Base-by-base conservation (phyloP, 2,113 vertebrate species). In the Corapipo altera region DNA sequence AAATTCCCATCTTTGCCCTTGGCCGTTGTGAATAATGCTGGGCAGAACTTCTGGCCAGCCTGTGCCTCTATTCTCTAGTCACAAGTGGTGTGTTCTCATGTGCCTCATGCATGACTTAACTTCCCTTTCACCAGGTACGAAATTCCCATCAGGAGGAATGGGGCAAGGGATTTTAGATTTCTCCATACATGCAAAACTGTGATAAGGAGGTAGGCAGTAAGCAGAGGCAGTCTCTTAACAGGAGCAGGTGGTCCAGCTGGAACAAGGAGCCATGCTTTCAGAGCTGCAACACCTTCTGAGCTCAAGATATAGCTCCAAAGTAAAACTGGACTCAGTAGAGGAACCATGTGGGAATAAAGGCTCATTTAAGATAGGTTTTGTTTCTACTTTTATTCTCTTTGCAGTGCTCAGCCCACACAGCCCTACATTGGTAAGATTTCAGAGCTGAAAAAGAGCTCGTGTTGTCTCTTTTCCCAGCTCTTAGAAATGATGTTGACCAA, bases 321-420 rank as follows among this genome's bases (percentile, higher is more conserved):
- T 46, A 41, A 86, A 83, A 48, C 48, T 46, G 23, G 65, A 76
- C 64, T 21, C 70, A 35, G 18, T 4, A 78, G 41, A 82, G 30
- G 37, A 81, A 77, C 12, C 30, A 48, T 0, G 16, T 43, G 57
- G 32, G 78, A 77, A 85, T 90, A 39, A 85, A 88, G n/a, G n/a
- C 28, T 72, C 58, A 24, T 72, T 79, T 62, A 48, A 93, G 41
- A n/a, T 17, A 82, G 33, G 48, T 11, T 84, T 93, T 65, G 28
- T 43, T 73, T 74, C 57, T 70, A 8, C 46, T 41, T 81, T 57
- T 90, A 87, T 71, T 94, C 83, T 78, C 75, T 49, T 81, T 58
- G 43, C 51, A 46, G n/a, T 41, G 52, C 51, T 82, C 71, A 86
- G n/a, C 84, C 88, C 67, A 91, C 91, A 83, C 91, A 93, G 46